phyloP scores from a whole-genome alignment of 2,797 vertebrate genomes.

The Diglossa cyanea region DNA sequence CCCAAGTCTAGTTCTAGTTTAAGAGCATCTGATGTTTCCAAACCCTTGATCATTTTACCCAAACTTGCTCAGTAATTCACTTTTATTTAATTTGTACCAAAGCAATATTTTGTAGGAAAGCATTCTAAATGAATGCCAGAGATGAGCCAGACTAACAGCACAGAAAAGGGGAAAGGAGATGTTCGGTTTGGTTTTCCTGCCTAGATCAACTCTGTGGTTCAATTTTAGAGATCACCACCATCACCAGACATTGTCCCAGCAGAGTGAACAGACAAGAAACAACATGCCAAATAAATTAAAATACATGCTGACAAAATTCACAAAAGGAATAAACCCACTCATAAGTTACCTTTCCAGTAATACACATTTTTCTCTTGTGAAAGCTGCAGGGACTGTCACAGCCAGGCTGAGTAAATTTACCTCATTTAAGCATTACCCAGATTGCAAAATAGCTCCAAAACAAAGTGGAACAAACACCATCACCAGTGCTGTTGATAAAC shows the following conservation, averaged over 20 bases:
- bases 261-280: not conserved
- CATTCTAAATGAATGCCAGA: not conserved
- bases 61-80: not conserved
- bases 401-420: not conserved
- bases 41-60: not conserved
- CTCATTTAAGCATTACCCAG: not conserved
- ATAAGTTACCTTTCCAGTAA: not conserved
- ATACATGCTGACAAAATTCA: not conserved
- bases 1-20: not conserved
- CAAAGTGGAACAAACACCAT: not conserved
- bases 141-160: not conserved
- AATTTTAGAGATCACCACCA: not conserved
- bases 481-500: not conserved
- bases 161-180: not conserved
- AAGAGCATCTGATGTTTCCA: not conserved
- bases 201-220: not conserved
- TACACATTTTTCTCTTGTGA: not conserved
- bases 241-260: not conserved
- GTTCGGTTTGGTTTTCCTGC: not conserved
- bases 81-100: not conserved
- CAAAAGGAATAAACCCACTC: not conserved
- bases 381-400: not conserved
- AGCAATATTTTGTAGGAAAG: not conserved
- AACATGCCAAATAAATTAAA: not conserved
- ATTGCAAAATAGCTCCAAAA: slow-evolving; percentile 25